A percentile compares a stretch with the other conserved stretches of the same genome.
These are phyloP conservation scores for Apantesis nais DNA, from an alignment of 2,888 invertebrate genomes.

Conservation along the genomic window DNA sequence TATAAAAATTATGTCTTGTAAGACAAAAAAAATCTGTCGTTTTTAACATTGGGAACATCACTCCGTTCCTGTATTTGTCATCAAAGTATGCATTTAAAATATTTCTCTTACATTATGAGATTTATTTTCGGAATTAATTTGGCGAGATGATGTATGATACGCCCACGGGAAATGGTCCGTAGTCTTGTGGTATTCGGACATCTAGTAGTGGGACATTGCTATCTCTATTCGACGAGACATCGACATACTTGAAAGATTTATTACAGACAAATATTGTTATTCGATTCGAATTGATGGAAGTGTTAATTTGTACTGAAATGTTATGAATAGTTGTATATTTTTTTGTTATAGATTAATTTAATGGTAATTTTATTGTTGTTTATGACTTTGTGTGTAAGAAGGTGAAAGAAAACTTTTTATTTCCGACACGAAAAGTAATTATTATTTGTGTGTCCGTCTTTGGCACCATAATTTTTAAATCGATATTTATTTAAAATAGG, in stretches of 20 bases:
- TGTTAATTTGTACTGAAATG: slow-evolving; percentile 33
- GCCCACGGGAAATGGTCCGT: slow-evolving; percentile 36
- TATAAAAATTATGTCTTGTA: slow-evolving; percentile 30
- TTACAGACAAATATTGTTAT: slow-evolving; percentile 40
- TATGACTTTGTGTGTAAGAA: slow-evolving; percentile 1
- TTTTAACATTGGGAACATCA: slow-evolving; percentile 38
- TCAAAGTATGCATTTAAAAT: slow-evolving; percentile 43
- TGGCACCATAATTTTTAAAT: too few species aligned
- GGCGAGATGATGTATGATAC: slow-evolving; percentile 59
- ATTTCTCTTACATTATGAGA: slow-evolving; percentile 47
- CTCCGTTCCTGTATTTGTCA: slow-evolving; percentile 48
- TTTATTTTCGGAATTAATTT: slow-evolving; percentile 61
- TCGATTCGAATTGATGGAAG: slow-evolving; percentile 36
- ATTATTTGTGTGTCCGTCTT: too few species aligned
- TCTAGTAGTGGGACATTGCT: slow-evolving; percentile 37
- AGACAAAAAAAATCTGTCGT: slow-evolving; percentile 28
- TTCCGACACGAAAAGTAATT: not conserved
- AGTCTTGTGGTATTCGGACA: slow-evolving; percentile 20
- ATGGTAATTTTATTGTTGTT: slow-evolving; percentile 26
- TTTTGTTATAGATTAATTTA: slow-evolving; percentile 26
- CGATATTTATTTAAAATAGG: too few species aligned
- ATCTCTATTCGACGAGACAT: slow-evolving; percentile 32
- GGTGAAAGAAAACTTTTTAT: not conserved
- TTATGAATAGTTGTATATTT: slow-evolving; percentile 29
- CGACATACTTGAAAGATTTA: slow-evolving; percentile 40